Evolutionary conservation across 53 echinoderm and acorn worm species (phyloP), one percentile per base, ranked within the genome.

Genomic region (Holothuria leucospilota): DNA sequence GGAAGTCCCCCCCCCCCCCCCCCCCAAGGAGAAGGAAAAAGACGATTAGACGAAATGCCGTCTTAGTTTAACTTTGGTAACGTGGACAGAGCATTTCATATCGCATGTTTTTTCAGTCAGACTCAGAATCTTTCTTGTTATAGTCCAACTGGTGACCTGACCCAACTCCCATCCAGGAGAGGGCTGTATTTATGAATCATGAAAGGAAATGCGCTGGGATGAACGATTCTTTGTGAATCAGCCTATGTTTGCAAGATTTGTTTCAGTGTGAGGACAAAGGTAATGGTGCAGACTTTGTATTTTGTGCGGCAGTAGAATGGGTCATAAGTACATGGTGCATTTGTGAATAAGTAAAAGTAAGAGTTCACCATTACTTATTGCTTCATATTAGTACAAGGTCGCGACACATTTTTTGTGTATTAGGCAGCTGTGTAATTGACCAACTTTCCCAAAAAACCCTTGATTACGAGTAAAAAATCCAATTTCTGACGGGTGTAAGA

Each of bases 201-300:
- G 82, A 82, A 23, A 66, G 40, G 20, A 27, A 64, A 12, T 87
- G 90, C n/a, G n/a, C 39, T 91, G 85, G 87, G 96, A 96, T 73
- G 87, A 96, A 40, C 82, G 95, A 51, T 99, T 99, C 85, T 99
- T 99, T 64, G 95, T 95, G 99, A 99, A 99, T 85, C 93, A 95
- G 41, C 87, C 94, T 86, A 99, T 99, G 99, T 77, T n/a, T 99
- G 27, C 90, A 94, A 63, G 99, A 99, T 86, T 39, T 99, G 46
- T 86, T 93, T 30, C 81, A 86, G 11, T 87, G 88, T 70, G 67
- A 93, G 90, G 95, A 95, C n/a, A 65, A 88, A n/a, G 11, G 21
- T 24, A 69, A 56, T 2, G n/a, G 34, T 34, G 3, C 34, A 34
- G 3, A 34, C 34, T n/a, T 34, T 34, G 34, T 34, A 34, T n/a